Percentiles rank a stretch among this genome's conserved stretches.
phyloP scores from a whole-genome alignment of 2,797 vertebrate species.

The Bradypodion pumilum region DNA sequence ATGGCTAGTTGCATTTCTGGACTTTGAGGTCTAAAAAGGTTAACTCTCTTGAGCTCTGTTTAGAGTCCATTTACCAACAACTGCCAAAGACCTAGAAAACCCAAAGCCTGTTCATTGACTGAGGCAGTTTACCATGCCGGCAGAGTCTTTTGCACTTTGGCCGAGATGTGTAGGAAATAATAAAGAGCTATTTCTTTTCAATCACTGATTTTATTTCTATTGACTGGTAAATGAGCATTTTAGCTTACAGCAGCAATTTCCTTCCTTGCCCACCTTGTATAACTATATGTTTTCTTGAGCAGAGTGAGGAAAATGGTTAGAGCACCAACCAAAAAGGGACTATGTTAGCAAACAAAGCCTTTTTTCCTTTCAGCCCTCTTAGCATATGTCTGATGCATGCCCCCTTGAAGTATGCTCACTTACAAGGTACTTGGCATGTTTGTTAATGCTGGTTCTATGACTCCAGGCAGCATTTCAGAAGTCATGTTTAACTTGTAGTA shows the following conservation, averaged over 20 bases:
- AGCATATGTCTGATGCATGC: conserved; percentile 31
- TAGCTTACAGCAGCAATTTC: conserved; percentile 27
- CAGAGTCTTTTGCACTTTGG: background rate
- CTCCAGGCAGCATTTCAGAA: conserved; percentile 3
- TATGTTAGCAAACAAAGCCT: conserved; percentile 15
- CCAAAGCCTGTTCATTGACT: background rate
- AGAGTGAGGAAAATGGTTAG: conserved; percentile 52
- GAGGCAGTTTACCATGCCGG: accelerated
- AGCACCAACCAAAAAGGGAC: conserved; percentile 62
- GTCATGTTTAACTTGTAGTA: background rate
- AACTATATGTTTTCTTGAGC: conserved; percentile 69
- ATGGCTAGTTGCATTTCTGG: too few species aligned
- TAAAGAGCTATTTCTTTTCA: conserved; percentile 50
- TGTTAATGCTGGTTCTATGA: accelerated
- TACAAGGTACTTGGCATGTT: accelerated
- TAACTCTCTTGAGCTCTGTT: too few species aligned
- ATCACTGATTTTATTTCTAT: conserved; percentile 31
- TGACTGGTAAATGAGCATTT: conserved; percentile 21
- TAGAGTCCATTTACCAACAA: too few species aligned
- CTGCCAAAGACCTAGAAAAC: too few species aligned
- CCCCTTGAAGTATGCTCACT: background rate
- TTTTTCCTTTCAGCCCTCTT: conserved; percentile 27
- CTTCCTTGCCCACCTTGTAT: conserved; percentile 65
- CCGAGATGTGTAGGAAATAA: background rate
- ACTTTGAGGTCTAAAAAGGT: too few species aligned